Conservation (phyloP, 2,888 invertebrate genomes). For the Dichetophora obliterata region DNA sequence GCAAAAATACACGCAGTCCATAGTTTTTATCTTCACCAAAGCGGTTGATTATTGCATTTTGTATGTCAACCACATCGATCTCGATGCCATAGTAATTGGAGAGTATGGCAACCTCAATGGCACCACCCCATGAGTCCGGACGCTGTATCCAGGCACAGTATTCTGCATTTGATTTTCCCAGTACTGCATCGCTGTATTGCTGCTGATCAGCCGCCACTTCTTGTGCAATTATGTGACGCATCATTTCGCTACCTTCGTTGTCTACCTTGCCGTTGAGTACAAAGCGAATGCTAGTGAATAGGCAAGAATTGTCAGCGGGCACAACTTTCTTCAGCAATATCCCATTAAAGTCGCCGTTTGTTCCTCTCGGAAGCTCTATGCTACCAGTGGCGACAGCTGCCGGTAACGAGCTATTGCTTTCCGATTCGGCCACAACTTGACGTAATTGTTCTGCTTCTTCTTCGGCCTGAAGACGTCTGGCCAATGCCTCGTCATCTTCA, state of each 20-base stretch:
- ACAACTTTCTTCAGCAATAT: constrained; percentile 91
- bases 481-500: constrained; percentile 66
- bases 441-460: constrained; percentile 63
- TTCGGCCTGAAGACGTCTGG: constrained; percentile 65
- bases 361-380: constrained; percentile 47
- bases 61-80: constrained; percentile 93
- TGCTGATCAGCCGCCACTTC: constrained; percentile 82
- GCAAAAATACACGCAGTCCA: constrained; percentile 84
- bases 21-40: constrained; percentile 94
- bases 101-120: constrained; percentile 91
- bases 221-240: constrained; percentile 90
- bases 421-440: constrained; percentile 51
- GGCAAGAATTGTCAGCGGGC: constrained; percentile 95
- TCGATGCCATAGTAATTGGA: constrained; percentile 89
- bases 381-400: neutral
- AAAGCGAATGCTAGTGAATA: constrained; percentile 86
- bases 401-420: neutral
- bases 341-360: constrained; percentile 71
- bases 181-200: constrained; percentile 86
- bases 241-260: constrained; percentile 78
- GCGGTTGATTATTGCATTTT: constrained; percentile 89
- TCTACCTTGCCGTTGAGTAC: constrained; percentile 84
- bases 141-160: constrained; percentile 93
- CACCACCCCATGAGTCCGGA: constrained; percentile 94
- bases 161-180: constrained; percentile 85